phyloP scores from a whole-genome alignment of 1,140 invertebrate species.

The Hyposmocoma kahamanoa region DNA sequence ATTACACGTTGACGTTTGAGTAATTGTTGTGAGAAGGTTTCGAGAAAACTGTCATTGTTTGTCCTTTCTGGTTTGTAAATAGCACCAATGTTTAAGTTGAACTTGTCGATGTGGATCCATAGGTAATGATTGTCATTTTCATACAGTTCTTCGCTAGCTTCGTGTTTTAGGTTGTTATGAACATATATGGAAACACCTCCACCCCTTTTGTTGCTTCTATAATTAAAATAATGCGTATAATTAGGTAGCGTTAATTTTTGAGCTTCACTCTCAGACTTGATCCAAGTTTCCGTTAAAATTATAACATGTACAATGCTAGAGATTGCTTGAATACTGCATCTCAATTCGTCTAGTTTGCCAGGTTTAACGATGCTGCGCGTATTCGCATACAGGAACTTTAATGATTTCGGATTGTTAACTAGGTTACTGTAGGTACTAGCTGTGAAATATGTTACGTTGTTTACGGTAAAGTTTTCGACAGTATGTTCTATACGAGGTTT shows the following conservation, averaged over 20 bases:
- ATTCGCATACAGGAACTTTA: conserved; percentile 14
- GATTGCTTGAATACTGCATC: conserved; percentile 1
- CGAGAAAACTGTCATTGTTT: conserved; percentile 9
- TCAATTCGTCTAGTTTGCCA: conserved; percentile 13
- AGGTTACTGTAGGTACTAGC: neutral
- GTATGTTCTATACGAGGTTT: neutral
- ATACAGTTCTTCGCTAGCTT: conserved; percentile 8
- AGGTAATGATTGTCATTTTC: conserved; percentile 17
- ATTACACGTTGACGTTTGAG: conserved; percentile 9
- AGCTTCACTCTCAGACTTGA: conserved; percentile 13
- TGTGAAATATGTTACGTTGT: neutral
- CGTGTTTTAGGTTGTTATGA: conserved; percentile 15
- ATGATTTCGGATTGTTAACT: neutral
- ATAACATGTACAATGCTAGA: conserved; percentile 5
- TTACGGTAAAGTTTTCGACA: neutral
- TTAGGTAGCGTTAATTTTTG: conserved; percentile 3
- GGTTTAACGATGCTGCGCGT: conserved; percentile 13
- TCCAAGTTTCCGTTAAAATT: conserved; percentile 17
- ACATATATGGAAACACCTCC: conserved; percentile 24
- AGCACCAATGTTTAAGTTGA: conserved; percentile 16
- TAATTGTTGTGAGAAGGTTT: conserved; percentile 8
- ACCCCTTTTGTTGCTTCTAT: conserved; percentile 15
- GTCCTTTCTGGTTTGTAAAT: conserved; percentile 14
- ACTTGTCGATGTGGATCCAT: conserved; percentile 19
- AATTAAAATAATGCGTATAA: conserved; percentile 21